A percentile compares a stretch with the other conserved stretches of the same genome.
These are phyloP conservation scores for Cyclina sinensis DNA, from an alignment of 1,140 invertebrate genomes.

Conservation along the genomic window DNA sequence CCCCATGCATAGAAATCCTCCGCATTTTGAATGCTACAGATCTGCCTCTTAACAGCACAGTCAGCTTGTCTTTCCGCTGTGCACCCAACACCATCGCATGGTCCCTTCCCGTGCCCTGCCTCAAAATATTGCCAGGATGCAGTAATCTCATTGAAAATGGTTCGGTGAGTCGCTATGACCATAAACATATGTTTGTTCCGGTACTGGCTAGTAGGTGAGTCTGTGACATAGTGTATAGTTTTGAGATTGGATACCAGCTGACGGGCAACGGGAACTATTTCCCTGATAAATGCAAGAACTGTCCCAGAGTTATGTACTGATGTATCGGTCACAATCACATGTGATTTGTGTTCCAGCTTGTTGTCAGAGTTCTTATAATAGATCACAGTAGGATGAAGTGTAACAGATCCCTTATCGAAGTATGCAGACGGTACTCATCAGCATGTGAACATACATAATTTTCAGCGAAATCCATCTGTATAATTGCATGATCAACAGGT, in stretches of 20 bases:
- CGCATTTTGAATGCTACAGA: conserved; percentile 53
- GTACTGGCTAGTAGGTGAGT: conserved; percentile 63
- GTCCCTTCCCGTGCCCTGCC: conserved; percentile 32
- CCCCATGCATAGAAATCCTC: conserved; percentile 18
- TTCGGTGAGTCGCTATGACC: conserved; percentile 35
- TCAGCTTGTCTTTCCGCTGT: conserved; percentile 58
- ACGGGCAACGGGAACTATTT: conserved; percentile 50
- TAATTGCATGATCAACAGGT: no score
- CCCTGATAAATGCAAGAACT: conserved; percentile 51
- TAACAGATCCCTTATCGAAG: conserved; percentile 43
- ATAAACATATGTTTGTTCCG: conserved; percentile 66
- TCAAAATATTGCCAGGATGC: conserved; percentile 51
- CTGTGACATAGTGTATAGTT: conserved; percentile 64
- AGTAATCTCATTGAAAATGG: neutral
- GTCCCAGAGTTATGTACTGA: conserved; percentile 56
- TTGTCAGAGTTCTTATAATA: neutral
- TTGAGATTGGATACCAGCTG: neutral
- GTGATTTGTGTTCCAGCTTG: conserved; percentile 56
- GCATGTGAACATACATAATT: conserved; percentile 64
- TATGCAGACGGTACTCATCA: conserved; percentile 44
- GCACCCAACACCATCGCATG: conserved; percentile 41
- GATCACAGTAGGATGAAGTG: conserved; percentile 67
- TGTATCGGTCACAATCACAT: conserved; percentile 56
- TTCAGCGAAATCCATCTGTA: conserved; percentile 71
- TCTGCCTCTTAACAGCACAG: conserved; percentile 43